Base-by-base conservation (phyloP, 1,140 invertebrate genomes). In the Ylistrum balloti region DNA sequence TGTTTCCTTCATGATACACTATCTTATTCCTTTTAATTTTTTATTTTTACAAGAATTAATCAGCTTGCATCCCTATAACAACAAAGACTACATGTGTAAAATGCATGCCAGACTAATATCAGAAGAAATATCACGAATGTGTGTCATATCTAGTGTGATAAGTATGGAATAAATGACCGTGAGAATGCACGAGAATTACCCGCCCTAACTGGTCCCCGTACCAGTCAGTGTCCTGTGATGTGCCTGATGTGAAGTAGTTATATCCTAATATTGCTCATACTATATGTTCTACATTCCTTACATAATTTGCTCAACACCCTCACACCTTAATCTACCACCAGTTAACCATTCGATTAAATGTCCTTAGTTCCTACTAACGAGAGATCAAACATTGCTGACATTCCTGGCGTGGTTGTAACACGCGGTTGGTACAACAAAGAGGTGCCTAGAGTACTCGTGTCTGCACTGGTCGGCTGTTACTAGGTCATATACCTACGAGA, bases 271-370 rank as follows among this genome's bases (percentile, higher is more conserved):
- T 74, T 74, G 22, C 56, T 74, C 56, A n/a, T n/a, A 17, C 56
- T 3, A n/a, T 74, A 28, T 74, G 13, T 74, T 74, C 28, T 74
- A 74, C 56, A 74, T 74, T 74, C 56, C 56, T 74, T 74, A 74
- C 56, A 74, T 74, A 74, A 74, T n/a, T 74, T 74, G 56, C n/a
- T 74, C n/a, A 17, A 74, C 56, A n/a, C 56, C 56, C 56, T 74
- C 56, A 74, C 56, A 74, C 56, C 56, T 28, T 56, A 74, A 28
- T n/a, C 22, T 74, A 74, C 9, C 56, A 28, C 56, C 56, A 28
- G 56, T 74, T 74, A 74, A 74, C 56, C n/a, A n/a, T 74, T 74
- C 56, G 56, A 74, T 74, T 74, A 74, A 74, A 74, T 74, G 56
- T n/a, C 56, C 56, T 28, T 74, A 74, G 56, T 74, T 74, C 56